A percentile compares a stretch with the other conserved stretches of the same genome.
Conservation (phyloP, 1,140 invertebrate species). For the Papilio machaon region DNA sequence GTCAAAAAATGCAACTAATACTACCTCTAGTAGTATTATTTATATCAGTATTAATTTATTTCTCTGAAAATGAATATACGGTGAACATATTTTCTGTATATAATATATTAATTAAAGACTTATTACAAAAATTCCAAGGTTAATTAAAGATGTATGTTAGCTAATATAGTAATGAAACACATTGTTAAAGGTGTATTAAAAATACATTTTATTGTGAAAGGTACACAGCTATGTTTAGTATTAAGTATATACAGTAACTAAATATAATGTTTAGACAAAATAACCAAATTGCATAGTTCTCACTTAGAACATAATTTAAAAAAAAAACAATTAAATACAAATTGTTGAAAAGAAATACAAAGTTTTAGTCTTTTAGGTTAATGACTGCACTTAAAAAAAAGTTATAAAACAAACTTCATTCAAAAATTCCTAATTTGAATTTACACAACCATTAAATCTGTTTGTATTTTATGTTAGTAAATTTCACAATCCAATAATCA, state of each 20-base stretch:
- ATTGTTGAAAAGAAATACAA: constrained; percentile 16
- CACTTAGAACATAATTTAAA: constrained; percentile 49
- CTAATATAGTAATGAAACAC: constrained; percentile 24
- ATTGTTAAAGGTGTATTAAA: constrained; percentile 75
- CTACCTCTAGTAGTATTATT: constrained; percentile 55
- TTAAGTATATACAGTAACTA: constrained; percentile 80
- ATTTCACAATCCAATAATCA: constrained; percentile 27
- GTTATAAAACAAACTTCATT: background rate
- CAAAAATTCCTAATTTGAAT: constrained; percentile 16
- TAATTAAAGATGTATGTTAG: constrained; percentile 1
- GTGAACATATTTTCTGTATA: constrained; percentile 51
- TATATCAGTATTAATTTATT: constrained; percentile 60
- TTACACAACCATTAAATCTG: constrained; percentile 26
- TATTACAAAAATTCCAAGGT: background rate
- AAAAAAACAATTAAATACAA: constrained; percentile 25
- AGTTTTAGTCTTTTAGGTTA: constrained; percentile 30
- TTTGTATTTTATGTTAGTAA: constrained; percentile 10
- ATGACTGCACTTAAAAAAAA: constrained; percentile 11
- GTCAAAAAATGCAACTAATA: constrained; percentile 56
- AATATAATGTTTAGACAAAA: constrained; percentile 66
- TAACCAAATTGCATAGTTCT: constrained; percentile 58
- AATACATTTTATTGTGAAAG: constrained; percentile 81
- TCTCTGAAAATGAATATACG: constrained; percentile 55
- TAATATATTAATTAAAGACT: constrained; percentile 15
- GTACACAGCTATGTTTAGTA: constrained; percentile 76